Evolutionary conservation across 2,888 invertebrate genomes (phyloP).

Genomic region (Tanytarsus gracilentus): DNA sequence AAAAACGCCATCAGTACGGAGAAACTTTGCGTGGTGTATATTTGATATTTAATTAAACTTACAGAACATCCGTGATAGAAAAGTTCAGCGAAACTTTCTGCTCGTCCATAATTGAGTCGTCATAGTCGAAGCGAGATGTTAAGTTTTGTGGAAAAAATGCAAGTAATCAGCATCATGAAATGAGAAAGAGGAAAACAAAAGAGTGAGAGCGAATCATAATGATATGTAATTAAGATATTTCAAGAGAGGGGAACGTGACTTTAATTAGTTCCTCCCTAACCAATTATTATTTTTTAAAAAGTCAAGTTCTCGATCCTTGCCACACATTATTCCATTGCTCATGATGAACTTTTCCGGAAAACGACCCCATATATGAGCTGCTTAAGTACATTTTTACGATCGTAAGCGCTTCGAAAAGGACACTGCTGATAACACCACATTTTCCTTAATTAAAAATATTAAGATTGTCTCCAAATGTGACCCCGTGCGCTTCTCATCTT

Average conservation of each 20-base stretch:
- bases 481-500: not conserved
- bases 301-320: too few species aligned
- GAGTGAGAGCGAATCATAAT: not conserved
- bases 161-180: too few species aligned
- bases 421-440: not conserved
- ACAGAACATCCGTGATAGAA: constrained; percentile 25
- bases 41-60: constrained; percentile 28
- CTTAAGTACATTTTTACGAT: constrained; percentile 6
- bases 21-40: constrained; percentile 11
- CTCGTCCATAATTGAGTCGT: not conserved
- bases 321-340: not conserved
- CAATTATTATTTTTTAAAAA: too few species aligned
- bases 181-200: constrained; percentile 12
- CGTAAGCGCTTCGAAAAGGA: not conserved
- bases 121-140: not conserved
- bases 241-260: not conserved
- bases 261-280: not conserved
- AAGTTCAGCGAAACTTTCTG: constrained; percentile 28
- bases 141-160: constrained; percentile 10
- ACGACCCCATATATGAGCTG: not conserved
- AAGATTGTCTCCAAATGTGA: not conserved
- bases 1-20: constrained; percentile 18
- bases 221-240: constrained; percentile 1
- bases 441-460: constrained; percentile 18
- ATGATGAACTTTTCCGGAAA: not conserved